phyloP scores from a whole-genome alignment of 2,797 vertebrate species.

The Rhinoraja longicauda region DNA sequence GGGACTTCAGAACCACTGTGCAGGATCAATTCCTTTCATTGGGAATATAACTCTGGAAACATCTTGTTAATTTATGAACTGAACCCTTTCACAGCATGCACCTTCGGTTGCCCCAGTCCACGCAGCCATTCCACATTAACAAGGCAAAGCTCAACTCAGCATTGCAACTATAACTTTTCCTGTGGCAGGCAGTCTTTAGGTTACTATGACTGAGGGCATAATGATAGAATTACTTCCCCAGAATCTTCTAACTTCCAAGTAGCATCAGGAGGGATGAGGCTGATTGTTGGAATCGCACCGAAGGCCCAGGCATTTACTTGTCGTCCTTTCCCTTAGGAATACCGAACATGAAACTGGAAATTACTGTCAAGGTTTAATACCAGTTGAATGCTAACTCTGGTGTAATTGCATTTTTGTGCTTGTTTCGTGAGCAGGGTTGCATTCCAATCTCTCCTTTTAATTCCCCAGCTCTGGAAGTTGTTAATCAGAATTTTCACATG shows the following conservation, averaged over 20 bases:
- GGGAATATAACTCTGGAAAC: conserved; percentile 8
- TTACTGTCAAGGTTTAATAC: neutral
- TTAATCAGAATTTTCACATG: neutral
- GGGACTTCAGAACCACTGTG: neutral
- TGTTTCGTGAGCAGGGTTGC: neutral
- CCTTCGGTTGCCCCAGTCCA: neutral
- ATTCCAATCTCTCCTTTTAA: neutral
- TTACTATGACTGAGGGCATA: neutral
- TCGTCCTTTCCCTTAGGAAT: neutral
- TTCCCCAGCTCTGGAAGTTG: neutral
- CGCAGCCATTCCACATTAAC: neutral
- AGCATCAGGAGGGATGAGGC: neutral
- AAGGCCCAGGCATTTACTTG: neutral
- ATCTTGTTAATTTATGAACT: neutral
- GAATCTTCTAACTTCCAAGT: neutral
- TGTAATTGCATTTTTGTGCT: neutral
- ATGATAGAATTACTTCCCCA: neutral
- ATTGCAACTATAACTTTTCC: neutral
- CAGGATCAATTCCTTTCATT: conserved; percentile 7
- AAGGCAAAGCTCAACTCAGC: neutral
- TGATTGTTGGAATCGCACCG: neutral
- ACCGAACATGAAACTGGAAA: neutral
- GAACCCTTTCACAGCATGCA: neutral
- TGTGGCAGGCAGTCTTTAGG: neutral
- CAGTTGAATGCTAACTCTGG: neutral